Evolutionary conservation across 2,888 invertebrate species (phyloP), one percentile per base, ranked within the genome.

Genomic region (Eucriotettix oculatus): DNA sequence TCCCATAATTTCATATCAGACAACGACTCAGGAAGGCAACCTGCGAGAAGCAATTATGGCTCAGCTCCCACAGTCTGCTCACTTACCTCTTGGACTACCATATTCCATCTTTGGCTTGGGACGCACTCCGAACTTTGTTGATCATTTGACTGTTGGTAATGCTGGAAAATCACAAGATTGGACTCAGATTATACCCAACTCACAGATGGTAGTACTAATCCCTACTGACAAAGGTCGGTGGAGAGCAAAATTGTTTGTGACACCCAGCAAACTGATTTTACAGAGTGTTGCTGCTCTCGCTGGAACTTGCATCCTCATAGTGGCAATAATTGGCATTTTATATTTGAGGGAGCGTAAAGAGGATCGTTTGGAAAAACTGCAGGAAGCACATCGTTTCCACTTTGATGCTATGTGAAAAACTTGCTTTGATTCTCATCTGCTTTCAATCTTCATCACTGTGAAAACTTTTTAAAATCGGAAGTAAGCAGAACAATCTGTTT

Each of bases 101-200:
- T 99, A 93, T 72, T 88, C 89, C 0, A 87, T 95, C 65, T 98
- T 99, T 74, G 99, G 99, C 1, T 78, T 99, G n/a, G 99, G 98
- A 3, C 83, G 95, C 62, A 95, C 95, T 48, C 97, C 98, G 1
- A 99, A 99, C 75, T 99, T 98, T 76, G 90, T 99, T 0, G 97
- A 98, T 69, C 83, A 81, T 12, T 75, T 98, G 44, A 84, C 82
- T 60, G 90, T 95, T 1, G 90, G 92, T 10, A 58, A 68, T 52
- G 66, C 66, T 69, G 75, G 71, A 68, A 69, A 57, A 67, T 69
- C 82, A n/a, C 83, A 83, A 65, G 83, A 82, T 61, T 96, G 92
- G 90, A 85, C 86, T 0, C 93, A 93, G 72, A 86, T 96, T 58
- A 97, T 99, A 70, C 98, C 98, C 0, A 98, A 99, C 71, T 96